These are phyloP conservation scores for Pantherophis alleghaniensis DNA, from an alignment of 2,797 vertebrate genomes.

Conservation along the genomic window DNA sequence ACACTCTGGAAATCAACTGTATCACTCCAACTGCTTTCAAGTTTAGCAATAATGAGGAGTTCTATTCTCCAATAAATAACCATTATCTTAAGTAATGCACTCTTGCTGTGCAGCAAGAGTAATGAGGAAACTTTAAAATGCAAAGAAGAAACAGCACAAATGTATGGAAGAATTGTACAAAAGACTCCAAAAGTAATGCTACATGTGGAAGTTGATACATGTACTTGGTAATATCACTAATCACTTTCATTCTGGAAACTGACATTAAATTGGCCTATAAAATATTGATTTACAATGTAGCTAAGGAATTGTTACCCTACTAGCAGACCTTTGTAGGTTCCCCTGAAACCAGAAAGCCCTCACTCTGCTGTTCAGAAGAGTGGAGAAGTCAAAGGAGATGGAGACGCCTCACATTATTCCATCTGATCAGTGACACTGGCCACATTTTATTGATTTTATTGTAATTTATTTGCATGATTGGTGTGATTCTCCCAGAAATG, in stretches of 20 bases:
- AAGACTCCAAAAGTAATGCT: neutral
- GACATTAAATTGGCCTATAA: neutral
- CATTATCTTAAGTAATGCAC: neutral
- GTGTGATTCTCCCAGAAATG: neutral
- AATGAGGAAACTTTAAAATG: neutral
- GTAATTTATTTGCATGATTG: neutral
- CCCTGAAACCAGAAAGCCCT: neutral
- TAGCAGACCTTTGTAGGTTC: neutral
- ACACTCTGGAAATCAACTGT: neutral
- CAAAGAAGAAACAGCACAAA: neutral
- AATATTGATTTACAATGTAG: neutral
- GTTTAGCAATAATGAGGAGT: neutral
- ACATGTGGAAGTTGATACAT: neutral
- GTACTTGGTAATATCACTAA: too few species aligned
- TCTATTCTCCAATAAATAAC: neutral
- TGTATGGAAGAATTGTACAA: neutral
- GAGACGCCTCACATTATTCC: neutral
- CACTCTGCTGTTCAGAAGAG: neutral
- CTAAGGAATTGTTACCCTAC: neutral
- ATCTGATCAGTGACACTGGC: neutral
- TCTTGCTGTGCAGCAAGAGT: neutral
- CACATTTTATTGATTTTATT: neutral
- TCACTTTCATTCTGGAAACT: neutral
- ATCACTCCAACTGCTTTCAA: neutral
- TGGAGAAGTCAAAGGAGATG: neutral